Conservation (phyloP, 1,140 invertebrate species). For the Formica selysi region DNA sequence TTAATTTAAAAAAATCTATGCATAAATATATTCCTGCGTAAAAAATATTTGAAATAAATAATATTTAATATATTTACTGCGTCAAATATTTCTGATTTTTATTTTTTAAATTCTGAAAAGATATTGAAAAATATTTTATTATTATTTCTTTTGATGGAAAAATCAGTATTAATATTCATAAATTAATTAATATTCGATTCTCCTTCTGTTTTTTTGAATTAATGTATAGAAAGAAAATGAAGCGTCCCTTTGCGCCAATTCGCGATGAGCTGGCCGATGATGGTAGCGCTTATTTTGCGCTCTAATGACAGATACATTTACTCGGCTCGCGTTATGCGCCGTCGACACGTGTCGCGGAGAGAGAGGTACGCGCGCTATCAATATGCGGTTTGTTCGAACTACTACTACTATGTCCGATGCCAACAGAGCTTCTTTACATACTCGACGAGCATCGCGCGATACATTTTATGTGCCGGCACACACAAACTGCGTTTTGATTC, state of each 20-base stretch:
- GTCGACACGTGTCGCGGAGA: constrained; percentile 44
- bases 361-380: constrained; percentile 28
- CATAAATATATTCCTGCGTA: background rate
- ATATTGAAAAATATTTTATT: background rate
- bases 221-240: background rate
- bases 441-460: constrained; percentile 41
- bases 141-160: background rate
- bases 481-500: constrained; percentile 57
- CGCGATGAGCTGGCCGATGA: constrained; percentile 26
- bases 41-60: no score
- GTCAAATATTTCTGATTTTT: background rate
- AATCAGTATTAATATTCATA: constrained; percentile 5
- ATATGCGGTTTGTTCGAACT: constrained; percentile 52
- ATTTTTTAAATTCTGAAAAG: background rate
- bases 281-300: constrained; percentile 51
- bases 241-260: constrained; percentile 36
- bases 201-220: background rate
- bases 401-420: constrained; percentile 16
- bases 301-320: constrained; percentile 57
- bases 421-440: constrained; percentile 53
- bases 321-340: constrained; percentile 28
- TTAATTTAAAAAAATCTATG: background rate
- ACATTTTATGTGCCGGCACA: constrained; percentile 8
- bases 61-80: no score
- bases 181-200: constrained; percentile 4